Evolutionary conservation across 2,113 vertebrate genomes (phyloP).

Genomic region (Pterocles burchelli): DNA sequence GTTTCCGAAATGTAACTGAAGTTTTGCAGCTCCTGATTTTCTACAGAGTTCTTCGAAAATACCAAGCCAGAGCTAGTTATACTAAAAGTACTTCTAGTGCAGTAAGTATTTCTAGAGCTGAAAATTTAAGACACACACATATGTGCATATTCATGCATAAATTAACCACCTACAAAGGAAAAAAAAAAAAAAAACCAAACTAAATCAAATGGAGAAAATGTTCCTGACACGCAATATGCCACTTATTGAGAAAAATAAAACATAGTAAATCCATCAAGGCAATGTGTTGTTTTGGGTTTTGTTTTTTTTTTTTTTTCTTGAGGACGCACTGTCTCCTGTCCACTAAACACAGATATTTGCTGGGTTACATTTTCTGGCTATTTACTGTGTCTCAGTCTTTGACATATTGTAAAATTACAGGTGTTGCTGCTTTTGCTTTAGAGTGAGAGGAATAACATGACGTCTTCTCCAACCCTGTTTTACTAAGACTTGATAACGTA

Average conservation of each 20-base stretch:
- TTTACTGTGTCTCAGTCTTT: fast-evolving
- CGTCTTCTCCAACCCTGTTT: not conserved
- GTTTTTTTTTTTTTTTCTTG: not conserved
- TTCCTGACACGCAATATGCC: not conserved
- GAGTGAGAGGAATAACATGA: not conserved
- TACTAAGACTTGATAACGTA: not conserved
- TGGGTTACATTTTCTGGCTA: not conserved
- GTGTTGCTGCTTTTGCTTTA: not conserved
- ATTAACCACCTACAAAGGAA: not conserved
- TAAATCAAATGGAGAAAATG: slow-evolving; percentile 6
- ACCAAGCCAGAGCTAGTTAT: not conserved
- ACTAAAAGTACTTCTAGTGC: not conserved
- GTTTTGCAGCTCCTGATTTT: not conserved
- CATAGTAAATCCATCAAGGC: not conserved
- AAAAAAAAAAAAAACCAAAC: not conserved
- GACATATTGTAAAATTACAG: not conserved
- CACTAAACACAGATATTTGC: not conserved
- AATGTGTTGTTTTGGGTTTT: too few species aligned
- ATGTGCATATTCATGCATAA: not conserved
- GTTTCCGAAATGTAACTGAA: not conserved
- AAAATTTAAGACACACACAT: not conserved
- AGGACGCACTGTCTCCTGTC: not conserved
- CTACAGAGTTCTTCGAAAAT: not conserved
- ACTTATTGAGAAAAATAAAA: not conserved
- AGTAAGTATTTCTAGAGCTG: not conserved